Conservation (phyloP, 1,140 invertebrate species). For the Drosophila ficusphila region DNA sequence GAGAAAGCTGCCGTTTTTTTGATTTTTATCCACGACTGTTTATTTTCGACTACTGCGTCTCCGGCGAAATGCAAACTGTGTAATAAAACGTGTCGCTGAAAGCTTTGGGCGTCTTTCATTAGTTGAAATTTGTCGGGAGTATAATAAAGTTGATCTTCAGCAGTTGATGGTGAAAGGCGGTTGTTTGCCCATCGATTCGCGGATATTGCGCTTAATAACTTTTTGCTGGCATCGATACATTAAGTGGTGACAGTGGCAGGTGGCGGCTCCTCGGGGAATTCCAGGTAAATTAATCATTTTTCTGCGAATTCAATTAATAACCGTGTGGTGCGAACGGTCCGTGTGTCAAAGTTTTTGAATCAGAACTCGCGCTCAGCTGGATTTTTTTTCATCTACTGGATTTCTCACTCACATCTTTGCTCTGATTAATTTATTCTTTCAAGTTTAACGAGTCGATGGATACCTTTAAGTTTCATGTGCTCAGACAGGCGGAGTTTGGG, state of each 20-base stretch:
- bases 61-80: slow-evolving; percentile 42
- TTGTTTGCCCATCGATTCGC: slow-evolving; percentile 21
- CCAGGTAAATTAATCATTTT: slow-evolving; percentile 50
- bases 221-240: slow-evolving; percentile 43
- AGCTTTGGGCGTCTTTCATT: slow-evolving; percentile 54
- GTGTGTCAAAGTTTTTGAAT: slow-evolving; percentile 31
- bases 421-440: slow-evolving; percentile 5
- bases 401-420: slow-evolving; percentile 5
- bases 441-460: slow-evolving; percentile 46
- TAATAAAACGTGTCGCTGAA: slow-evolving; percentile 67
- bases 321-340: neutral
- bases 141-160: slow-evolving; percentile 53
- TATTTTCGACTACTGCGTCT: slow-evolving; percentile 40
- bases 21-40: slow-evolving; percentile 18
- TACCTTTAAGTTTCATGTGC: slow-evolving; percentile 2
- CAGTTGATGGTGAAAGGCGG: slow-evolving; percentile 46
- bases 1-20: neutral
- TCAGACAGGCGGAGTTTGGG: neutral
- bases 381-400: neutral
- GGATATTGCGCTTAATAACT: slow-evolving; percentile 30
- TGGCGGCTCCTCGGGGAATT: slow-evolving; percentile 19
- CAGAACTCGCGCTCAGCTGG: neutral
- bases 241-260: slow-evolving; percentile 43
- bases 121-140: slow-evolving; percentile 46
- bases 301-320: slow-evolving; percentile 40